These are phyloP conservation scores for Hymenochirus boettgeri DNA, from an alignment of 2,113 vertebrate species.

Conservation along the genomic window DNA sequence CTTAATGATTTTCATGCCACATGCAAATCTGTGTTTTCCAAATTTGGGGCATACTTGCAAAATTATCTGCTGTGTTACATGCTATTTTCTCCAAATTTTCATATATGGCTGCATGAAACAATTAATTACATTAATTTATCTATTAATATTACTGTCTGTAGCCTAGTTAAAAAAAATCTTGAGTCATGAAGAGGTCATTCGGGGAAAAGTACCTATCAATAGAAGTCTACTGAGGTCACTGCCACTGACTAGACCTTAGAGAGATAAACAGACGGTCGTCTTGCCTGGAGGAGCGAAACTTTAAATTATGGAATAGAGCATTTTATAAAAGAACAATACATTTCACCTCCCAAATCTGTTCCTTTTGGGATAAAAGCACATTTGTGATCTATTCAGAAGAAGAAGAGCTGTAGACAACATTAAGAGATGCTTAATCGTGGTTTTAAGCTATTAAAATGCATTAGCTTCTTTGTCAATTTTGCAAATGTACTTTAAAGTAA, in stretches of 20 bases:
- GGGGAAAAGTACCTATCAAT: no score
- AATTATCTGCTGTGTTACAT: no score
- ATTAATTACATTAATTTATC: no score
- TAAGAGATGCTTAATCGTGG: constrained; percentile 3
- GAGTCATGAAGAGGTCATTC: no score
- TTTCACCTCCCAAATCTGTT: neutral
- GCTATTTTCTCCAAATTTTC: no score
- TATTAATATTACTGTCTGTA: no score
- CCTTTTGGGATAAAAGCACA: neutral
- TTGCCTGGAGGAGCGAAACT: neutral
- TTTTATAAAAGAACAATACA: neutral
- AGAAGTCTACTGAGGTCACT: neutral
- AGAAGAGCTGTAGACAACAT: neutral
- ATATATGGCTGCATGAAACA: no score
- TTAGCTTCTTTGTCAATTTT: neutral
- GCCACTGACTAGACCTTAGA: neutral
- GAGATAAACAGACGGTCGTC: neutral
- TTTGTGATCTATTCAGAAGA: neutral
- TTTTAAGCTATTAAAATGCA: neutral
- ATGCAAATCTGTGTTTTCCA: no score
- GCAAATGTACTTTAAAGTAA: neutral
- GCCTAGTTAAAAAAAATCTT: no score
- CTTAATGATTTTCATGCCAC: no score
- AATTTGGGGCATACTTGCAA: no score
- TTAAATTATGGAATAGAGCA: neutral